These are phyloP conservation scores for Amazona finschi DNA, from an alignment of 2,797 vertebrate species.

Conservation along the genomic window DNA sequence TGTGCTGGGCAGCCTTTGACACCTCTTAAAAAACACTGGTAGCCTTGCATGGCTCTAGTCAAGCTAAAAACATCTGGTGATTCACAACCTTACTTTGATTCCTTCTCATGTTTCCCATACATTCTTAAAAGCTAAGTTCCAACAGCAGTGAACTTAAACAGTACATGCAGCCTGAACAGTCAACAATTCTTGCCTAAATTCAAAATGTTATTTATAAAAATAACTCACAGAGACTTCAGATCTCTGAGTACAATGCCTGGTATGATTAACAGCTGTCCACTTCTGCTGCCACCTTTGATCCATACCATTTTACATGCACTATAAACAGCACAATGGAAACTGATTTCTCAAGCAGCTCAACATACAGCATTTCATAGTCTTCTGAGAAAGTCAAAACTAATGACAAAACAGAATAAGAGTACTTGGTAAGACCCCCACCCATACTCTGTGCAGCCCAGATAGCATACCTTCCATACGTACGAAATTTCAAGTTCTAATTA, in stretches of 20 bases:
- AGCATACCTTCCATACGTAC: background rate
- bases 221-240: constrained; percentile 63
- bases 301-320: constrained; percentile 50
- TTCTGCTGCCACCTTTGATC: constrained; percentile 54
- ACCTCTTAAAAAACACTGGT: background rate
- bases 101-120: background rate
- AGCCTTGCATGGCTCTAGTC: background rate
- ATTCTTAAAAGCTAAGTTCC: background rate
- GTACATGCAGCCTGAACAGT: constrained; percentile 18
- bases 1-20: background rate
- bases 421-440: constrained; percentile 43
- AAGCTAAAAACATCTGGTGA: background rate
- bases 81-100: background rate
- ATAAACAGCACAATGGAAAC: constrained; percentile 50
- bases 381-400: constrained; percentile 58
- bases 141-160: background rate
- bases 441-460: background rate
- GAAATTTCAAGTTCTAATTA: background rate
- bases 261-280: constrained; percentile 49
- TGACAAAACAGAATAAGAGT: constrained; percentile 53
- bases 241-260: constrained; percentile 41
- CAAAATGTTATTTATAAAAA: constrained; percentile 59
- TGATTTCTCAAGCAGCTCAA: constrained; percentile 52
- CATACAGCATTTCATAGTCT: constrained; percentile 5
- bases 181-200: constrained; percentile 37